Conservation (phyloP, 2,113 vertebrate species). For the Daphoenositta chrysoptera region DNA sequence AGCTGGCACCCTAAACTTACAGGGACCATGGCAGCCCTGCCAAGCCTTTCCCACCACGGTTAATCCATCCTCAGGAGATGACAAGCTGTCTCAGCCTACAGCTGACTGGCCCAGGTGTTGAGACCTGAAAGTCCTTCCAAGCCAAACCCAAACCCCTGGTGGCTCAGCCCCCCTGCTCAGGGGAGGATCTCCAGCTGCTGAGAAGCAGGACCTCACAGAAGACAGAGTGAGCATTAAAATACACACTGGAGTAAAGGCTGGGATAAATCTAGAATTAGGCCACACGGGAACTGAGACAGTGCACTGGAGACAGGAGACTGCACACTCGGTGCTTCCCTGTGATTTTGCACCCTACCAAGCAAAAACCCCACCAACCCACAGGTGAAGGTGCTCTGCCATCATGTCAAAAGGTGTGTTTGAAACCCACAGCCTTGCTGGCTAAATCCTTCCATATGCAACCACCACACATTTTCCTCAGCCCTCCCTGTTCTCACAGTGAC, state of each 20-base stretch:
- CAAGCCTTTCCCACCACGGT: neutral
- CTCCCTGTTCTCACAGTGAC: fast-evolving
- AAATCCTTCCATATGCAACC: neutral
- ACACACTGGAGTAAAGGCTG: neutral
- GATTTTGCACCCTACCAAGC: neutral
- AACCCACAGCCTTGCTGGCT: neutral
- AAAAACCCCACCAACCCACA: neutral
- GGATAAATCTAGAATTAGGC: neutral
- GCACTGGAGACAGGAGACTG: neutral
- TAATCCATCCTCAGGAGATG: neutral
- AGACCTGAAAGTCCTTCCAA: neutral
- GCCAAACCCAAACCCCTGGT: neutral
- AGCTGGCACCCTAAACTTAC: neutral
- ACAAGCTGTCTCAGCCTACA: neutral
- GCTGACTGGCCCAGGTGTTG: neutral
- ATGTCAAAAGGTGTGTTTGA: neutral
- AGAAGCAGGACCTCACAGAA: neutral
- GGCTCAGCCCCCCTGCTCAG: neutral
- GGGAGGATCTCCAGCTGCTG: neutral
- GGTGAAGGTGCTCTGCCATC: neutral
- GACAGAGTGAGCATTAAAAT: neutral
- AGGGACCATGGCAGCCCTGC: neutral
- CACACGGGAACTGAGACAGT: neutral
- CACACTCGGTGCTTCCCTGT: too few species aligned
- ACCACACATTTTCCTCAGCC: neutral